Base-by-base conservation (phyloP, 2,113 vertebrate species). In the Phaethornis superciliosus region DNA sequence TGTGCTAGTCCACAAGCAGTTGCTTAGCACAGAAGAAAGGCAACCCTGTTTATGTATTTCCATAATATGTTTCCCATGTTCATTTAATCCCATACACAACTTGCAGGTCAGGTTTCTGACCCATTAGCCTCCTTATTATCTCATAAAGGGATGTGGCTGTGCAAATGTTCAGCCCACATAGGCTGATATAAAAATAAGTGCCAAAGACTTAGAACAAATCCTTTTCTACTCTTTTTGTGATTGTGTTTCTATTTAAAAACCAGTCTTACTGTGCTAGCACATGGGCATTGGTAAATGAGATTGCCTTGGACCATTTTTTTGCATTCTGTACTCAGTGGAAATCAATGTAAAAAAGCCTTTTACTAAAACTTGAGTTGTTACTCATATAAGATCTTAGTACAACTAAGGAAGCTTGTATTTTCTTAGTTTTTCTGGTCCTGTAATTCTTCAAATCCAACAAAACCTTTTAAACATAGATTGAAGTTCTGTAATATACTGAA, bases 31-130 rank as follows among this genome's bases (percentile, higher is more conserved):
- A 3, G 55, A 54, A 75, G 92, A 92, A 94, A 78, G 69, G 32
- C 56, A 81, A n/a, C 40, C 65, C 46, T 95, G 81, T 85, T 79
- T 24, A 49, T 71, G 12, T 60, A n/a, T 85, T 93, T 90, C 77
- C 51, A 67, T 77, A 89, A 27, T 67, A 72, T 33, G 23, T 83
- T 81, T 90, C 90, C 83, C 8, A 0, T 78, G 69, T 71, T 93
- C 24, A 28, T 91, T 80, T 90, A 67, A 85, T 96, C 76, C 30
- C 40, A 60, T 65, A 42, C 33, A 18, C 18, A 88, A 64, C 2
- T 72, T 65, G 42, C 64, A 67, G 63, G 60, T 96, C 86, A 76
- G 35, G 44, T 92, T 93, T 92, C 64, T 81, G 49, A 71, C 35
- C 72, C n/a, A 7, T 80, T 93, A 55, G 19, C 49, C 28, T 33